Evolutionary conservation across 2,888 invertebrate species (phyloP).

Genomic region (Harpalus rubripes): DNA sequence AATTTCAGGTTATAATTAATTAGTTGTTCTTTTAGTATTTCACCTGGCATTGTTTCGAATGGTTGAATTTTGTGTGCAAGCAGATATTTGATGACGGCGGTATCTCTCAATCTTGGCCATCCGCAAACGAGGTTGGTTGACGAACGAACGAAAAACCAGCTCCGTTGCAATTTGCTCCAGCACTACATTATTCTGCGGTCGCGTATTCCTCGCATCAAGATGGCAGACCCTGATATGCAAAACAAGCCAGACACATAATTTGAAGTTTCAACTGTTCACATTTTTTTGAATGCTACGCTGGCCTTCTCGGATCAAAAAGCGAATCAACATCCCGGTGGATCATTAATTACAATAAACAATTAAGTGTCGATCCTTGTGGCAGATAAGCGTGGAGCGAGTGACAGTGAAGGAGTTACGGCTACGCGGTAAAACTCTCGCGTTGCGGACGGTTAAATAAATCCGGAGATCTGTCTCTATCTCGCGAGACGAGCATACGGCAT

Average conservation of each 20-base stretch:
- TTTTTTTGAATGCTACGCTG: slow-evolving; percentile 58
- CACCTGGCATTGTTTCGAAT: no score
- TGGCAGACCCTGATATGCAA: slow-evolving; percentile 65
- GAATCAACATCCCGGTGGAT: slow-evolving; percentile 64
- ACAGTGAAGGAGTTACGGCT: slow-evolving; percentile 65
- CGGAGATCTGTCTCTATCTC: slow-evolving; percentile 47
- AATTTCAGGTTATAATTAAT: no score
- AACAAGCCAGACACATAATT: slow-evolving; percentile 67
- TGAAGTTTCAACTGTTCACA: slow-evolving; percentile 66
- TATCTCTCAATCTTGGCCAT: slow-evolving; percentile 4
- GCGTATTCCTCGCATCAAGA: slow-evolving; percentile 64
- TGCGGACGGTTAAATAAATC: slow-evolving; percentile 44
- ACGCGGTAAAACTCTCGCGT: slow-evolving; percentile 53
- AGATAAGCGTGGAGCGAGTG: slow-evolving; percentile 60
- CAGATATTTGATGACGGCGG: neutral
- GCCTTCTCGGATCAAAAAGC: slow-evolving; percentile 61
- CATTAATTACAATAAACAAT: slow-evolving; percentile 67
- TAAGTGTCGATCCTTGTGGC: slow-evolving; percentile 65
- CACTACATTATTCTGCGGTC: slow-evolving; percentile 51
- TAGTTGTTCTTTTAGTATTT: no score
- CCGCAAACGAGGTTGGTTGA: slow-evolving; percentile 27
- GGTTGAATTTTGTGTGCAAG: neutral
- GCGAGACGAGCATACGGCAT: neutral
- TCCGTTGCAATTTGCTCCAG: slow-evolving; percentile 57
- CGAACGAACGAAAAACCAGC: slow-evolving; percentile 11